phyloP scores from a whole-genome alignment of 2,113 vertebrate genomes.

The Phaethon lepturus region DNA sequence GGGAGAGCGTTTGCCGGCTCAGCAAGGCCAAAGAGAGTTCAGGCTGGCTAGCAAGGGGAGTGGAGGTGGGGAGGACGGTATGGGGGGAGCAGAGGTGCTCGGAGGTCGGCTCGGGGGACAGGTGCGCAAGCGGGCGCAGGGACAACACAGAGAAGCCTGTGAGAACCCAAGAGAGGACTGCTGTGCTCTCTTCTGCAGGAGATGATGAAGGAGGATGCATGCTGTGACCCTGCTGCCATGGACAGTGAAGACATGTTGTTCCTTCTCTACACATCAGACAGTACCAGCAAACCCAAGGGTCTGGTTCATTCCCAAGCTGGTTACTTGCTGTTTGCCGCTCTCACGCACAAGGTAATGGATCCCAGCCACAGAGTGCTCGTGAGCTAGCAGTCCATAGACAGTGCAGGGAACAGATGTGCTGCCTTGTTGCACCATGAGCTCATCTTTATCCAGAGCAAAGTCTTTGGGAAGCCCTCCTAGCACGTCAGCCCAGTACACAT shows the following conservation, averaged over 20 bases:
- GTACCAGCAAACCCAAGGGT: conserved; percentile 84
- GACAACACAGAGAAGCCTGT: neutral
- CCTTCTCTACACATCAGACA: conserved; percentile 83
- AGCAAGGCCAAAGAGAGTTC: neutral
- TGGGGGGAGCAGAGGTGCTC: neutral
- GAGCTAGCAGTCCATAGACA: neutral
- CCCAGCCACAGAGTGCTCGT: neutral
- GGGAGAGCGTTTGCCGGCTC: neutral
- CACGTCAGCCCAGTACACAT: neutral
- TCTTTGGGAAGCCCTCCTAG: neutral
- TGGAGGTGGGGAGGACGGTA: fast-evolving
- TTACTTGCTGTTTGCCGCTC: conserved; percentile 80
- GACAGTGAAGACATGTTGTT: conserved; percentile 83
- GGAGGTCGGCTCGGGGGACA: neutral
- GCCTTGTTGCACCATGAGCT: neutral
- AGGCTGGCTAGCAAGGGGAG: neutral
- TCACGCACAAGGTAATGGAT: conserved; percentile 80
- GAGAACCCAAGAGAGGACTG: neutral
- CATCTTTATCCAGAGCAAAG: neutral
- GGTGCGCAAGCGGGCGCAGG: no score
- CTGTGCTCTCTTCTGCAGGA: conserved; percentile 66
- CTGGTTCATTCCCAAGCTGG: conserved; percentile 84
- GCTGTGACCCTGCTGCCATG: conserved; percentile 79
- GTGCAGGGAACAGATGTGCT: neutral
- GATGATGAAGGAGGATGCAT: conserved; percentile 77